phyloP scores from a whole-genome alignment of 2,888 invertebrate species.

The Philaethria dido region DNA sequence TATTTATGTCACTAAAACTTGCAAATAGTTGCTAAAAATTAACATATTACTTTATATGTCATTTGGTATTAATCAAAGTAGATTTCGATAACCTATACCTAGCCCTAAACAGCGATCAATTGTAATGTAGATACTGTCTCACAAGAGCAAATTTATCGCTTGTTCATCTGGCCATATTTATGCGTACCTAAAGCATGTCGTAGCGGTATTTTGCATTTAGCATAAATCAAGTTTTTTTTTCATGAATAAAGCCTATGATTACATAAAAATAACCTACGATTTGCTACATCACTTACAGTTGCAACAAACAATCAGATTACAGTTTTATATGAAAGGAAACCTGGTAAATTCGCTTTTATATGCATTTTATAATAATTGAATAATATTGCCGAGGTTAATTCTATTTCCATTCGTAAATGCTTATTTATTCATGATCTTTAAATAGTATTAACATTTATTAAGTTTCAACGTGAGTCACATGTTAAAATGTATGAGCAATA shows the following conservation, averaged over 20 bases:
- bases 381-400: conserved; percentile 18
- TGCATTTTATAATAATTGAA: conserved; percentile 18
- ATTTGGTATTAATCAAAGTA: neutral
- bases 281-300: neutral
- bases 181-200: conserved; percentile 14
- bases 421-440: neutral
- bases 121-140: conserved; percentile 31
- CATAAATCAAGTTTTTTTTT: conserved; percentile 13
- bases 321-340: conserved; percentile 17
- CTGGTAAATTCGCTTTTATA: conserved; percentile 2
- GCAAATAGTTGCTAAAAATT: too few relatives aligned
- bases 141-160: conserved; percentile 36
- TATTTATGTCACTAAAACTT: too few relatives aligned
- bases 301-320: conserved; percentile 2
- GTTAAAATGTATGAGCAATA: neutral
- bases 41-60: too few relatives aligned
- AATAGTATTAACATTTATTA: neutral
- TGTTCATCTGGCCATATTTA: conserved; percentile 36
- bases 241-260: neutral
- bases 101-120: conserved; percentile 33
- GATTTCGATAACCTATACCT: conserved; percentile 26
- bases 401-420: conserved; percentile 14
- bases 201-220: conserved; percentile 22
- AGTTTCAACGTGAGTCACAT: neutral
- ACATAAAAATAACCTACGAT: neutral